Evolutionary conservation across 2,888 invertebrate genomes (phyloP).

Genomic region (Tineola bisselliella): DNA sequence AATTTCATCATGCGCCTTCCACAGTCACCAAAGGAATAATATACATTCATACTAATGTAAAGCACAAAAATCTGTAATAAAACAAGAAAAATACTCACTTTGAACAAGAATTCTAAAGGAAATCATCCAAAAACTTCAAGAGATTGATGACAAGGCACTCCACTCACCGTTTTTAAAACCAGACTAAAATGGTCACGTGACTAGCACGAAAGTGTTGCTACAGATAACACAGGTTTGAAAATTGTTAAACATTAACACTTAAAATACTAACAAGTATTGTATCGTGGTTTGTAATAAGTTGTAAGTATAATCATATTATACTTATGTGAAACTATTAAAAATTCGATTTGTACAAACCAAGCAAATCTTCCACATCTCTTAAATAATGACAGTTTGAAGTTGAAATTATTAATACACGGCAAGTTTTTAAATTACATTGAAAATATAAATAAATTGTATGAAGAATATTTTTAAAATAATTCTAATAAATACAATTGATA

Average conservation of each 20-base stretch:
- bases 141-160: slow-evolving; percentile 69
- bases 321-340: no score
- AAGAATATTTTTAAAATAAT: no score
- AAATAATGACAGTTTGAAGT: no score
- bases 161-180: slow-evolving; percentile 69
- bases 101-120: slow-evolving; percentile 66
- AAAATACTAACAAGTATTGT: background rate
- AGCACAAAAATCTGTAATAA: slow-evolving; percentile 15
- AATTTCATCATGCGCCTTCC: slow-evolving; percentile 53
- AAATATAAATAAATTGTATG: no score
- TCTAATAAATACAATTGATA: no score
- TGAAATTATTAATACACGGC: no score
- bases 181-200: slow-evolving; percentile 39
- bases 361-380: no score
- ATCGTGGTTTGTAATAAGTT: no score
- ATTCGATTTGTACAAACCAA: no score
- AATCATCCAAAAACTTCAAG: slow-evolving; percentile 66
- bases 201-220: slow-evolving; percentile 23
- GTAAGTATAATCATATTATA: no score
- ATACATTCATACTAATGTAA: slow-evolving; percentile 44
- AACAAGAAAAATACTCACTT: slow-evolving; percentile 58
- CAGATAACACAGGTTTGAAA: background rate
- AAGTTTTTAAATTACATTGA: no score
- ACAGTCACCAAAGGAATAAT: slow-evolving; percentile 15
- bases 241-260: background rate